phyloP scores from a whole-genome alignment of 2,888 invertebrate species.

The Cosmopolites sordidus region DNA sequence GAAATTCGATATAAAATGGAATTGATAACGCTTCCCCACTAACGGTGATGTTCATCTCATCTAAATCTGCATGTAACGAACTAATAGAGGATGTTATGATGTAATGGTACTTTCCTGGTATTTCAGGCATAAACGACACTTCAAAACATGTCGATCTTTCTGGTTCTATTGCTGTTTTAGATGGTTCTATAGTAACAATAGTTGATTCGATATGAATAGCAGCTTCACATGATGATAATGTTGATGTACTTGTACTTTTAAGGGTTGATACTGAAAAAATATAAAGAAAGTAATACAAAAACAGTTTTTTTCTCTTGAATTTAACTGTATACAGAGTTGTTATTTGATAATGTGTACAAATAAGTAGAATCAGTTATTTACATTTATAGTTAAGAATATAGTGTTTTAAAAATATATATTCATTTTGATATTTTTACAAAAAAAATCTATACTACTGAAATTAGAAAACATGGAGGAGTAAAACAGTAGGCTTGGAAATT shows the following conservation, averaged over 20 bases:
- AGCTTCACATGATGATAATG: conserved; percentile 5
- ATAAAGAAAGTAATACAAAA: too few species aligned
- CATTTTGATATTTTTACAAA: too few species aligned
- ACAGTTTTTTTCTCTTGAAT: too few species aligned
- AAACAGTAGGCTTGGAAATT: too few species aligned
- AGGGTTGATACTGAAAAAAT: conserved; percentile 1
- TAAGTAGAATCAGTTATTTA: too few species aligned
- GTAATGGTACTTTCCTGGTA: conserved; percentile 54
- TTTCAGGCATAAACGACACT: conserved; percentile 55
- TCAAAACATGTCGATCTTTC: conserved; percentile 47
- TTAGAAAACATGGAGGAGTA: too few species aligned
- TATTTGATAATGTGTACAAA: too few species aligned
- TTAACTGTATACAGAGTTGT: too few species aligned
- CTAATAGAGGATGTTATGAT: conserved; percentile 54
- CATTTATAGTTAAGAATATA: too few species aligned
- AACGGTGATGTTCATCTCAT: conserved; percentile 45
- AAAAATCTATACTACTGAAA: too few species aligned
- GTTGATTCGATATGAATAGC: not conserved
- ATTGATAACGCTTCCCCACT: conserved; percentile 61
- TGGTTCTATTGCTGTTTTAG: conserved; percentile 49
- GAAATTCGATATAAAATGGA: conserved; percentile 66
- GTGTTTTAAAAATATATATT: too few species aligned
- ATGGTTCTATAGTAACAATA: conserved; percentile 52
- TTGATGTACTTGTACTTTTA: conserved; percentile 12
- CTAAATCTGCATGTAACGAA: conserved; percentile 50